These are phyloP conservation scores for Leptinotarsa peninsularis DNA, from an alignment of 2,888 invertebrate genomes.

Conservation along the genomic window DNA sequence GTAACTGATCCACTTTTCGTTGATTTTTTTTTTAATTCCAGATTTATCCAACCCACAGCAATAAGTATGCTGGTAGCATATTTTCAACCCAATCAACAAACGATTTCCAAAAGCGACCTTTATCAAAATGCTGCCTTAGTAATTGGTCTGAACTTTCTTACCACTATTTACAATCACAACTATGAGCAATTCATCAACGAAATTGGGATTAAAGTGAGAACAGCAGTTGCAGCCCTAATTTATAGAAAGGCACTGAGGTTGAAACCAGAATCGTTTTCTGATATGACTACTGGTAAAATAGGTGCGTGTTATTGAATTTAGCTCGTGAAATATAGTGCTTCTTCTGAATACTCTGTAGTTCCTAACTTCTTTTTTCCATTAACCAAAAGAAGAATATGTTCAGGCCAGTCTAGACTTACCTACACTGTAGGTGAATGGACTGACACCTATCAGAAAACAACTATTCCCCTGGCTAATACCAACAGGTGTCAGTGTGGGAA, in stretches of 20 bases:
- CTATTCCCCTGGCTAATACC: too few relatives aligned
- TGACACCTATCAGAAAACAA: too few relatives aligned
- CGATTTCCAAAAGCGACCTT: conserved; percentile 65
- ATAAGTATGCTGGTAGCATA: conserved; percentile 55
- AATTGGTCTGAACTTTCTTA: conserved; percentile 77
- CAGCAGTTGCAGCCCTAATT: conserved; percentile 71
- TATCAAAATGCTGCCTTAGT: conserved; percentile 81
- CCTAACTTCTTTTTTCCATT: too few relatives aligned
- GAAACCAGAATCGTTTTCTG: conserved; percentile 71
- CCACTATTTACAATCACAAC: conserved; percentile 77
- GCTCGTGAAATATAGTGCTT: too few relatives aligned
- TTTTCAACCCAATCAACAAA: conserved; percentile 51
- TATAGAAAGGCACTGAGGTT: conserved; percentile 71
- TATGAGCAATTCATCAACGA: conserved; percentile 82
- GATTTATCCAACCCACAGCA: conserved; percentile 54
- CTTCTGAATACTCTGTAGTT: too few relatives aligned
- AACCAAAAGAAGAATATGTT: too few relatives aligned
- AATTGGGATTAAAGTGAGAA: conserved; percentile 80
- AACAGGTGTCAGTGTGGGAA: too few relatives aligned
- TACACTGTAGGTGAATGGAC: too few relatives aligned
- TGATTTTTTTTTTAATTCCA: conserved; percentile 38
- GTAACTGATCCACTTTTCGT: too few relatives aligned
- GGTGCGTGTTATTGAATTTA: neutral
- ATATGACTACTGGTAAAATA: conserved; percentile 77
- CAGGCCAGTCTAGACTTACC: too few relatives aligned